A percentile compares a stretch with the other conserved stretches of the same genome.
Evolutionary conservation across 1,140 invertebrate genomes (phyloP).

Genomic region (Apis florea): DNA sequence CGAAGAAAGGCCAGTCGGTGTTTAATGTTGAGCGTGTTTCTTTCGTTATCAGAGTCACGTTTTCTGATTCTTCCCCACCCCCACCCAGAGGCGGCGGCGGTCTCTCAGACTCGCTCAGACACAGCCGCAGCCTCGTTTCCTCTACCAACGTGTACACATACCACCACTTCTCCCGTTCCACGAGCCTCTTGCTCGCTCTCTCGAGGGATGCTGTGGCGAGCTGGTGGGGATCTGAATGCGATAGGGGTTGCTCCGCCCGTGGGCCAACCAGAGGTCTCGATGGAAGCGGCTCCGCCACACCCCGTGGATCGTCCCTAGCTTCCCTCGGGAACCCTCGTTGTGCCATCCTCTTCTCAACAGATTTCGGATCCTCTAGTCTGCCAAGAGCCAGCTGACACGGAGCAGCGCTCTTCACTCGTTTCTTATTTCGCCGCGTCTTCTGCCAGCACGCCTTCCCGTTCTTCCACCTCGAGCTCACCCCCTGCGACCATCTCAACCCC

Average conservation of each 20-base stretch:
- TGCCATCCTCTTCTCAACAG: slow-evolving; percentile 79
- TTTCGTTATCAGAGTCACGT: slow-evolving; percentile 63
- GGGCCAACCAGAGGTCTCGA: slow-evolving; percentile 77
- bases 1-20: neutral
- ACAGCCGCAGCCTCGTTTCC: slow-evolving; percentile 49
- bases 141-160: slow-evolving; percentile 30
- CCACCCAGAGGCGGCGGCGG: slow-evolving; percentile 15
- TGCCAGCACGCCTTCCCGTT: neutral
- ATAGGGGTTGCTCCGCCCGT: slow-evolving; percentile 80
- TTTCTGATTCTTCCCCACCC: slow-evolving; percentile 42
- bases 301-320: slow-evolving; percentile 74
- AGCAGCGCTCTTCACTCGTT: slow-evolving; percentile 66
- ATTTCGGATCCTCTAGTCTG: slow-evolving; percentile 77
- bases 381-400: slow-evolving; percentile 78
- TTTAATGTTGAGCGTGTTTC: slow-evolving; percentile 23
- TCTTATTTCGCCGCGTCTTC: slow-evolving; percentile 39
- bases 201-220: slow-evolving; percentile 70
- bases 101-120: slow-evolving; percentile 32
- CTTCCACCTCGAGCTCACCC: slow-evolving; percentile 9
- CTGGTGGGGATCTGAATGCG: slow-evolving; percentile 65
- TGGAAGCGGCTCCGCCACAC: slow-evolving; percentile 76
- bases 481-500: slow-evolving; percentile 18
- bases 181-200: slow-evolving; percentile 47
- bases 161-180: slow-evolving; percentile 23
- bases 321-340: slow-evolving; percentile 74